Conservation (phyloP, 2,113 vertebrate species). For the Petroica traversi region DNA sequence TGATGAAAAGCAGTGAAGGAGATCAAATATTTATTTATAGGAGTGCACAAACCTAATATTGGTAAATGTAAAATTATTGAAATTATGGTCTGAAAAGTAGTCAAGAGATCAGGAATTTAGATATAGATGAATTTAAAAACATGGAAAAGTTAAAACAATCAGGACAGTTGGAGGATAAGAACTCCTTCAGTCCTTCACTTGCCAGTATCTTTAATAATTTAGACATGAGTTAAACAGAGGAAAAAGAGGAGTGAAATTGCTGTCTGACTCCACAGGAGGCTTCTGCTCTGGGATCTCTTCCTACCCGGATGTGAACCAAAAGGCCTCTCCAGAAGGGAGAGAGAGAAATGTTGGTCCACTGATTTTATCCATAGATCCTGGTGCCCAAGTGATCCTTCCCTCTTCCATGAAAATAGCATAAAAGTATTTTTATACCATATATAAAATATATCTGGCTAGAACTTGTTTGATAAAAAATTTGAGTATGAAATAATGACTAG, state of each 20-base stretch:
- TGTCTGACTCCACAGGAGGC: not conserved
- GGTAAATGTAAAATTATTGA: not conserved
- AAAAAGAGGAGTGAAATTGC: not conserved
- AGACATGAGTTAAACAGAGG: not conserved
- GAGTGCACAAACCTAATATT: not conserved
- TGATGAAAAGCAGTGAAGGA: not conserved
- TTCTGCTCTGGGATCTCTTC: not conserved
- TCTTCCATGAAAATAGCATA: not conserved
- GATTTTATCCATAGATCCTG: not conserved
- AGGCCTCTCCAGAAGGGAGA: not conserved
- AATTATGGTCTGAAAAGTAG: not conserved
- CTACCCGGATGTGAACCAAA: not conserved
- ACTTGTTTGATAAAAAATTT: not conserved
- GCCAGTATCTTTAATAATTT: not conserved
- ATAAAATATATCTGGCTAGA: not conserved
- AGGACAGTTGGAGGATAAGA: not conserved
- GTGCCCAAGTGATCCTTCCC: not conserved
- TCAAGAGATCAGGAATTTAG: not conserved
- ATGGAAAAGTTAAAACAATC: not conserved
- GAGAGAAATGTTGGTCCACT: not conserved
- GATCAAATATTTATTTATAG: not conserved
- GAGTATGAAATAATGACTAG: not conserved
- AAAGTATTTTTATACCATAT: not conserved
- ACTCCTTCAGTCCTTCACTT: not conserved
- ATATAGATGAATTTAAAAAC: rapidly evolving